phyloP scores from a whole-genome alignment of 64 coral and sea anemone species.

The Hydrozoanthus tunicans region DNA sequence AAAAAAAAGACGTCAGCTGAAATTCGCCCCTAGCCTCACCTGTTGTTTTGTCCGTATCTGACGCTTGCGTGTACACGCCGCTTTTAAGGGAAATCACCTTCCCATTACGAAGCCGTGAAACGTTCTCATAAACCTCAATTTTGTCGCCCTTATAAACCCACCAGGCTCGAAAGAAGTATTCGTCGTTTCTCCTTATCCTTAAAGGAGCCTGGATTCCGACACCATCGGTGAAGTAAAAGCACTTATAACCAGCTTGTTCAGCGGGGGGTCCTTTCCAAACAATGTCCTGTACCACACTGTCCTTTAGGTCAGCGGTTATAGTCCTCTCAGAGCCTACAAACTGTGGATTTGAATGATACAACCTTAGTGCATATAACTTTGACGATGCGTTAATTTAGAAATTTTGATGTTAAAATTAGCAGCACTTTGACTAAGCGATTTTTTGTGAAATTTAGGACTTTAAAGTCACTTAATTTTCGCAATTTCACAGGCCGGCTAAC shows the following conservation, averaged over 20 bases:
- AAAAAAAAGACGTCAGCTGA: no score
- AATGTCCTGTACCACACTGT: slow-evolving; percentile 23
- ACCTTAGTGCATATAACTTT: neutral
- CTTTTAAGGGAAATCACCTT: slow-evolving; percentile 49
- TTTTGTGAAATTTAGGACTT: no score
- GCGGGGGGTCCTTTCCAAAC: slow-evolving; percentile 51
- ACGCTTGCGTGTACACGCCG: slow-evolving; percentile 27
- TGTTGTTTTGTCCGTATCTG: neutral
- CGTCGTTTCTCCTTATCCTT: slow-evolving; percentile 5
- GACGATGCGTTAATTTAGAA: no score
- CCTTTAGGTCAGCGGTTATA: slow-evolving; percentile 47
- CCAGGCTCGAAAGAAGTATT: slow-evolving; percentile 53
- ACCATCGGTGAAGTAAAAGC: slow-evolving; percentile 47
- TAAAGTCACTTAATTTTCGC: no score
- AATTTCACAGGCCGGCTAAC: no score
- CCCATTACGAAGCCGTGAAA: slow-evolving; percentile 31
- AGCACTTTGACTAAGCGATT: no score
- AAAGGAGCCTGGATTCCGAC: slow-evolving; percentile 38
- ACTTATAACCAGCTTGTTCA: slow-evolving; percentile 40
- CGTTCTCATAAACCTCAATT: slow-evolving; percentile 39
- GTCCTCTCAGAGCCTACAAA: slow-evolving; percentile 54
- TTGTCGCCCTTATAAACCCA: slow-evolving; percentile 42
- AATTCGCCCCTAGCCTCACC: neutral
- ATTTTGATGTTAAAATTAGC: no score
- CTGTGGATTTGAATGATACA: neutral